Evolutionary conservation across 1,140 invertebrate genomes (phyloP).

Genomic region (Rhopalosiphum maidis): DNA sequence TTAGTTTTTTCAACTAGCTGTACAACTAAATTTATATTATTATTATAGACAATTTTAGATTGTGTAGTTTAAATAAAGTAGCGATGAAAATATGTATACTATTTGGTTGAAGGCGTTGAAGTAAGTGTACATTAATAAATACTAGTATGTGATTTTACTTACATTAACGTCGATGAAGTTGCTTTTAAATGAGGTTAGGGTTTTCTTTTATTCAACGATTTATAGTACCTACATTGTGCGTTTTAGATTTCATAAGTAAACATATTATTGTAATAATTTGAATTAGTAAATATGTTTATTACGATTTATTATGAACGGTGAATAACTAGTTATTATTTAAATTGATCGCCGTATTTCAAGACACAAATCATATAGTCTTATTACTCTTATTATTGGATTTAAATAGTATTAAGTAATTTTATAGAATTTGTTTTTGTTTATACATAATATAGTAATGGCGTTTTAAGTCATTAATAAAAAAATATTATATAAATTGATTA

Average conservation of each 20-base stretch:
- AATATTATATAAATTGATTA: too few relatives aligned
- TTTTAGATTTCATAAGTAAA: not conserved
- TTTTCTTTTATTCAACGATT: not conserved
- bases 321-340: not conserved
- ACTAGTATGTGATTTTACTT: not conserved
- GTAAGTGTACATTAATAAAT: not conserved
- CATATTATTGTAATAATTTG: not conserved
- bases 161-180: not conserved
- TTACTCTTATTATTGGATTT: not conserved
- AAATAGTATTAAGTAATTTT: too few relatives aligned
- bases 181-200: not conserved
- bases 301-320: not conserved
- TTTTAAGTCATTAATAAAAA: too few relatives aligned
- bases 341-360: not conserved
- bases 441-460: not conserved
- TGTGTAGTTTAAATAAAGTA: too few relatives aligned
- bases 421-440: not conserved
- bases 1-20: too few relatives aligned
- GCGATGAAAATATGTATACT: too few relatives aligned
- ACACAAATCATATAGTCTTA: not conserved
- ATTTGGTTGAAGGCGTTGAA: too few relatives aligned
- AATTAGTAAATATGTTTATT: not conserved
- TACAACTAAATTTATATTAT: too few relatives aligned
- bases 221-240: not conserved
- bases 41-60: too few relatives aligned